phyloP scores from a whole-genome alignment of 2,113 vertebrate genomes.

The Oncorhynchus clarkii region DNA sequence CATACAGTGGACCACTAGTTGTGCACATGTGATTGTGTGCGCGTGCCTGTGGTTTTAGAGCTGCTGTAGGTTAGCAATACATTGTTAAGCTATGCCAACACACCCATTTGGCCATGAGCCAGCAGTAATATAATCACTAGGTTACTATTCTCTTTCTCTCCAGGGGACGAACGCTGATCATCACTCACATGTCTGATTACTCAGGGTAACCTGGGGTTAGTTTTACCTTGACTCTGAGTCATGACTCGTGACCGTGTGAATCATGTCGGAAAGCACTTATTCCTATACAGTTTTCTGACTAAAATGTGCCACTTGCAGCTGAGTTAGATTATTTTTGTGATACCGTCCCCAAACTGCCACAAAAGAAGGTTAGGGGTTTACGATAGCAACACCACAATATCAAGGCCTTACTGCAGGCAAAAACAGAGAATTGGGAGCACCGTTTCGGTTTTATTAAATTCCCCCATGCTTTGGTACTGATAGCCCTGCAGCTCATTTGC shows the following conservation, averaged over 20 bases:
- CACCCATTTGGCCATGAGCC: conserved; percentile 5
- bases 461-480: background rate
- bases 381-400: too few relatives aligned
- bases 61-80: conserved; percentile 7
- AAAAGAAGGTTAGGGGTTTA: too few relatives aligned
- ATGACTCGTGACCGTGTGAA: background rate
- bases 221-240: background rate
- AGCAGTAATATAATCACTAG: conserved; percentile 15
- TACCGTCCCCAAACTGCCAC: too few relatives aligned
- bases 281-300: background rate
- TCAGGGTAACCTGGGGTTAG: background rate
- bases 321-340: too few relatives aligned
- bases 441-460: too few relatives aligned
- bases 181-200: background rate
- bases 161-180: conserved; percentile 11
- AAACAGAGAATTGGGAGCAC: too few relatives aligned
- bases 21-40: background rate
- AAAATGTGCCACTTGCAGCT: too few relatives aligned
- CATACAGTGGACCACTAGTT: background rate
- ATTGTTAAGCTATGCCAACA: background rate
- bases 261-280: background rate
- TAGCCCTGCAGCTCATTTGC: conserved; percentile 6
- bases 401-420: background rate
- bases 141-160: conserved; percentile 21
- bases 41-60: background rate